Base-by-base conservation (phyloP, 2,797 vertebrate genomes). In the Crocidura indochinensis region DNA sequence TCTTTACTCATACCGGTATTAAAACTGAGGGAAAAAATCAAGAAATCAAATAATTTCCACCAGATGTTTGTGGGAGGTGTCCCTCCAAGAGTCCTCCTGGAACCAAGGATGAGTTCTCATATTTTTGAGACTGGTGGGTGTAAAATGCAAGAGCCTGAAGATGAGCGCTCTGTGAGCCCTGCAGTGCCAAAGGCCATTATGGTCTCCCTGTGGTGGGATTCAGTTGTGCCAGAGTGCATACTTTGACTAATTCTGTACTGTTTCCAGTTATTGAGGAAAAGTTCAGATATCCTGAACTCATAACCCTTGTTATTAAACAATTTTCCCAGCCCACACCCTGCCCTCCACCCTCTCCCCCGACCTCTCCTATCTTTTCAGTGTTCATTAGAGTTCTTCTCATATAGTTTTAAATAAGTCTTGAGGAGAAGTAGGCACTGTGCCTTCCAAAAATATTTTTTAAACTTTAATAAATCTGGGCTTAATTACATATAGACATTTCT, bases 401-500 rank as follows among this genome's bases (percentile, higher is more conserved):
- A 12, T 74, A 75, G n/a, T 38, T 77, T 0, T 17, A 29, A 6
- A 2, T 72, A 62, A 17, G 8, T 75, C 29, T 86, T 83, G 53
- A 65, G 60, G 46, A 90, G 86, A 89, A 3, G n/a, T 51, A 76
- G 11, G 3, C 72, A 91, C 60, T 68, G 38, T 68, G 81, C 89
- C 87, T 94, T 91, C 82, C 76, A 79, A 91, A 83, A 56, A 14
- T 83, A 93, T 65, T 91, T 56, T 90, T 86, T 11, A 67, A 44
- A 81, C 84, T 53, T 49, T 87, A 80, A 93, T 86, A 87, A 87
- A 88, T 90, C 62, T 78, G 71, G 94, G n/a, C 79, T 82, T 80
- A 79, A 84, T 29, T 87, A 79, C 74, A 90, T 17, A 87, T 84
- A 91, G 92, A 86, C 19, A 84, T 68, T 84, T 92, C 53, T 90